phyloP scores from a whole-genome alignment of 1,140 invertebrate genomes.

The Bombus ignitus region DNA sequence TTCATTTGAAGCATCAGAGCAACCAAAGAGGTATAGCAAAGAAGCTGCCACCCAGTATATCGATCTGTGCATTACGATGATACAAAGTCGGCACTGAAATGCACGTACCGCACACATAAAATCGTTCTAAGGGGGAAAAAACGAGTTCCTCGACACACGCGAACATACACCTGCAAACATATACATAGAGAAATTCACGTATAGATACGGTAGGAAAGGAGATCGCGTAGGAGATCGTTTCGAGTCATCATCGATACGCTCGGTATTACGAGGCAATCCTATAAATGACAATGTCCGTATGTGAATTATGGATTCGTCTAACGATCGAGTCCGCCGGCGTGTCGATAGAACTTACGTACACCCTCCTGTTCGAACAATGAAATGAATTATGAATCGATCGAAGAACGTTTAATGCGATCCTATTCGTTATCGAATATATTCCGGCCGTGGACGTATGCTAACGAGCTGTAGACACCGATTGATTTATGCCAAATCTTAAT shows the following conservation, averaged over 20 bases:
- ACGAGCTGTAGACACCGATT: constrained; percentile 21
- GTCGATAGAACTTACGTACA: constrained; percentile 11
- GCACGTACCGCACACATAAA: constrained; percentile 50
- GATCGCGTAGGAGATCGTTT: constrained; percentile 25
- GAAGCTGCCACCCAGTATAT: constrained; percentile 47
- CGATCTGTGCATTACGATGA: constrained; percentile 39
- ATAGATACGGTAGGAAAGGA: constrained; percentile 2
- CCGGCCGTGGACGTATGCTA: constrained; percentile 41
- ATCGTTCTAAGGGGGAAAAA: constrained; percentile 36
- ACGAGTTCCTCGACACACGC: constrained; percentile 17
- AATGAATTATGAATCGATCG: constrained; percentile 52
- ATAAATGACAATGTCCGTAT: constrained; percentile 44
- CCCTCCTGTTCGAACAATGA: constrained; percentile 28
- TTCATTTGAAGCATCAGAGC: neutral
- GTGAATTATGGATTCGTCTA: constrained; percentile 48
- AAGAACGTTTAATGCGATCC: constrained; percentile 48
- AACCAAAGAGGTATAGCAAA: neutral
- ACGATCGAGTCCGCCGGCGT: constrained; percentile 17
- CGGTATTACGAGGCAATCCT: constrained; percentile 23
- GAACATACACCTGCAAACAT: neutral
- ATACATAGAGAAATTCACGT: neutral
- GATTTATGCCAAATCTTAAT: constrained; percentile 53
- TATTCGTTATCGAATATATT: constrained; percentile 48
- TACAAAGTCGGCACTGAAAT: constrained; percentile 54
- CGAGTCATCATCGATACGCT: constrained; percentile 44